Evolutionary conservation across 2,113 vertebrate genomes (phyloP).

Genomic region (Zingel zingel): DNA sequence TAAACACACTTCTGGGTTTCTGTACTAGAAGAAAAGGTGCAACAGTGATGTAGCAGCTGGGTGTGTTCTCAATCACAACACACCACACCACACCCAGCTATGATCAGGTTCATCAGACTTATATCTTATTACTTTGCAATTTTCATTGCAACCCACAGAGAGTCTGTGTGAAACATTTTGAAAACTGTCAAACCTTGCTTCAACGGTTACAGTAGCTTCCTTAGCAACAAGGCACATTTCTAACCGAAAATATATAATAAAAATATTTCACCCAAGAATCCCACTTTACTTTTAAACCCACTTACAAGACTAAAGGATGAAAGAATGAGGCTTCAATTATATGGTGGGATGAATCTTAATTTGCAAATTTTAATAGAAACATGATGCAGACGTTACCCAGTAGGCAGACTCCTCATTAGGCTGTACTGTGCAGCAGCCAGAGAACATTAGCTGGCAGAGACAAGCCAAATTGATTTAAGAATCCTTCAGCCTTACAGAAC

Average conservation of each 20-base stretch:
- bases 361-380: slow-evolving; percentile 68
- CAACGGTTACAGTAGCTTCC: slow-evolving; percentile 25
- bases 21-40: not conserved
- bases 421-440: slow-evolving; percentile 60
- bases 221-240: slow-evolving; percentile 4
- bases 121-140: not conserved
- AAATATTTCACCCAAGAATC: slow-evolving; percentile 22
- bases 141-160: not conserved
- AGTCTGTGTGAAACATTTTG: slow-evolving; percentile 12
- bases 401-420: slow-evolving; percentile 74
- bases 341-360: slow-evolving; percentile 69
- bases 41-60: not conserved
- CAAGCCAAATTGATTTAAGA: slow-evolving; percentile 80
- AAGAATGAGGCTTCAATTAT: slow-evolving; percentile 56
- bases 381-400: slow-evolving; percentile 62
- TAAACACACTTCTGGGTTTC: not conserved
- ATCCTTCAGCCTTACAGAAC: slow-evolving; percentile 65
- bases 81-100: not conserved
- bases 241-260: slow-evolving; percentile 33
- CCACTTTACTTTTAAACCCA: slow-evolving; percentile 46
- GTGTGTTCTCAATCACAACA: not conserved
- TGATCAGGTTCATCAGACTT: not conserved
- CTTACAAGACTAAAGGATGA: slow-evolving; percentile 33
- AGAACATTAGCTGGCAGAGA: slow-evolving; percentile 74
- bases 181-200: slow-evolving; percentile 33